Conservation (phyloP, 2,113 vertebrate genomes). For the Grantiella picta region DNA sequence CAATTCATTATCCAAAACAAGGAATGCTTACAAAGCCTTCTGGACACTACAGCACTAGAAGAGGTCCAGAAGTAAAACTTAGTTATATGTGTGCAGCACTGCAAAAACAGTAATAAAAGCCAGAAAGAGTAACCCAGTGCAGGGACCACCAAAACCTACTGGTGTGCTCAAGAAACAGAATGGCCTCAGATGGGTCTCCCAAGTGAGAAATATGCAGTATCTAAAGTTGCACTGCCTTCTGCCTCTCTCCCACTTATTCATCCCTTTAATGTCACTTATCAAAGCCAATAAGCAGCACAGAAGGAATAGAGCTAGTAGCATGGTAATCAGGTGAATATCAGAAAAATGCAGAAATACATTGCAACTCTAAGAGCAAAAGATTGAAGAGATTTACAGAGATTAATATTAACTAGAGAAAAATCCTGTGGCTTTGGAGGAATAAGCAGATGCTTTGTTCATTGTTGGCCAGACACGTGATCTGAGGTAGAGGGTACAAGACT, state of each 20-base stretch:
- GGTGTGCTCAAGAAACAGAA: neutral
- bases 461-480: neutral
- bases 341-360: neutral
- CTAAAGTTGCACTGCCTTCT: neutral
- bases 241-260: neutral
- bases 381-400: neutral
- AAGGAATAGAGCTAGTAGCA: neutral
- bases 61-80: neutral
- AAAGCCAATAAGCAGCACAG: neutral
- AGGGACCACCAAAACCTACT: neutral
- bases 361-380: neutral
- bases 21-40: neutral
- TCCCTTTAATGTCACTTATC: neutral
- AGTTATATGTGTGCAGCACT: neutral
- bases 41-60: neutral
- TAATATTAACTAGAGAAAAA: constrained; percentile 38
- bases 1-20: neutral
- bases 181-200: accelerated
- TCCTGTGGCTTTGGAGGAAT: constrained; percentile 24
- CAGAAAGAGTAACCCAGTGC: neutral
- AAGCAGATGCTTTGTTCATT: constrained; percentile 30
- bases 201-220: neutral
- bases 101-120: neutral
- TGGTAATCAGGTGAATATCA: neutral
- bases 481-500: neutral